These are phyloP conservation scores for Calidris pygmaea DNA, from an alignment of 2,113 vertebrate genomes.

Conservation along the genomic window DNA sequence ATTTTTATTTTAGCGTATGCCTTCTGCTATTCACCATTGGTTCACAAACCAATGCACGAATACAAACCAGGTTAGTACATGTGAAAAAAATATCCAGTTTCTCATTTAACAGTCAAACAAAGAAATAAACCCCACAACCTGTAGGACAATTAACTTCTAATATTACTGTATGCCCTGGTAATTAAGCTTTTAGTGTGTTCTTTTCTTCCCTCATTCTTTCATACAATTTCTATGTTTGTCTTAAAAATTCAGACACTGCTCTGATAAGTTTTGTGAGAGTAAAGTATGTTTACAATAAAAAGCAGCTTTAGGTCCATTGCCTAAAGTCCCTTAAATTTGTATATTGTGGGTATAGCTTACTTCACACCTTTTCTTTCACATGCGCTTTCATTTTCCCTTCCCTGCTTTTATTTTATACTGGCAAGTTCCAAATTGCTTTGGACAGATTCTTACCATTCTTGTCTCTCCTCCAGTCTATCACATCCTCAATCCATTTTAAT, in stretches of 20 bases:
- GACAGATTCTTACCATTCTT: neutral
- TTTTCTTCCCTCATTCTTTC: neutral
- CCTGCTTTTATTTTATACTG: neutral
- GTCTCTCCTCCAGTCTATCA: neutral
- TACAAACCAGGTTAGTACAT: neutral
- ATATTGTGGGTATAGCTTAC: neutral
- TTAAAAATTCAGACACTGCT: neutral
- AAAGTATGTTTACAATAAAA: neutral
- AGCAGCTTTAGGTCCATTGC: neutral
- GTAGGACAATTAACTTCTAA: neutral
- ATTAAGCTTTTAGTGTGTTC: neutral
- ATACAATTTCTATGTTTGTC: neutral
- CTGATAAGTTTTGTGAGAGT: neutral
- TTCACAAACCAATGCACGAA: neutral
- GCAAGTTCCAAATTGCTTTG: neutral
- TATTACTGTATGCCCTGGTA: neutral
- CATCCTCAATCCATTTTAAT: neutral
- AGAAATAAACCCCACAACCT: neutral
- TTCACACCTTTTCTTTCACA: neutral
- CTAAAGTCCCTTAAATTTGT: neutral
- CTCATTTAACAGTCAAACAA: neutral
- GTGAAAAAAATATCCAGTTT: neutral
- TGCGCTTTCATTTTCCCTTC: neutral
- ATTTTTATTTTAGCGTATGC: neutral
- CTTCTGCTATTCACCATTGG: neutral